Evolutionary conservation across 2,888 invertebrate genomes (phyloP).

Genomic region (Calameuta idolon): DNA sequence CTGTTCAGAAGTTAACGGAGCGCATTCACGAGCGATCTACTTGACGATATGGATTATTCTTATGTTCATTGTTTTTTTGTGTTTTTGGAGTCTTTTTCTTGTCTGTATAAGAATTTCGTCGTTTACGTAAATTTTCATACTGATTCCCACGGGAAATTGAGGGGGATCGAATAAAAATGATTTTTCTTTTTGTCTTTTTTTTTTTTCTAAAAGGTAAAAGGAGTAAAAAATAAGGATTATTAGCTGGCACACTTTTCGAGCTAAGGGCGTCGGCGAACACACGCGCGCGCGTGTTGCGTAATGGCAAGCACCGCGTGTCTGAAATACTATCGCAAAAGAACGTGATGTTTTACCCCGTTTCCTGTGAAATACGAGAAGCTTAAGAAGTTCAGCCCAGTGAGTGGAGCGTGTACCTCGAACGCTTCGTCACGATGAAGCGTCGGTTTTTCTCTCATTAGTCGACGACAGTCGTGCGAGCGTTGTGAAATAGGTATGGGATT

Average conservation of each 20-base stretch:
- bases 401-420: constrained; percentile 9
- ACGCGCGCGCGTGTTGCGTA: background rate
- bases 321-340: background rate
- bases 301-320: background rate
- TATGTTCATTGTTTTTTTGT: too few relatives aligned
- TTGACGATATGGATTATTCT: too few relatives aligned
- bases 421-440: constrained; percentile 6
- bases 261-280: background rate
- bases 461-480: constrained; percentile 8
- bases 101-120: too few relatives aligned
- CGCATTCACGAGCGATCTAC: too few relatives aligned
- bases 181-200: too few relatives aligned
- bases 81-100: too few relatives aligned
- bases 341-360: background rate
- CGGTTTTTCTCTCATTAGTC: constrained; percentile 29
- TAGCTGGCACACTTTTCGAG: background rate
- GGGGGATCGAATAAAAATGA: too few relatives aligned
- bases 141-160: too few relatives aligned
- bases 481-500: background rate
- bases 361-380: background rate
- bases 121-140: too few relatives aligned
- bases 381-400: constrained; percentile 8
- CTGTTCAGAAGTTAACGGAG: too few relatives aligned
- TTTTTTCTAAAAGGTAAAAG: too few relatives aligned
- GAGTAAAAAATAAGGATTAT: background rate